Conservation (phyloP, 2,888 invertebrate species). For the Malthinus flaveolus region DNA sequence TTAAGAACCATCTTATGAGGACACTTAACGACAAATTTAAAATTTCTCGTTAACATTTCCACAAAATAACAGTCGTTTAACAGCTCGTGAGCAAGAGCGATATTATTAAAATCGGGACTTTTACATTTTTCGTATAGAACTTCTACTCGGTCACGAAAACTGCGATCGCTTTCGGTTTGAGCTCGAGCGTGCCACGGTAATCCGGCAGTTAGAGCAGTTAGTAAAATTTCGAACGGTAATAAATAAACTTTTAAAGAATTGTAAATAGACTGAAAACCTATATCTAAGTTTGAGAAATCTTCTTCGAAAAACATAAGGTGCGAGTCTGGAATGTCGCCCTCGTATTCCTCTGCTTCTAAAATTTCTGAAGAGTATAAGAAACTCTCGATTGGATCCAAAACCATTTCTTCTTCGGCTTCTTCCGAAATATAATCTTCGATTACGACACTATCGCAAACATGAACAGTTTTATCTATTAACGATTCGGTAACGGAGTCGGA, state of each 20-base stretch:
- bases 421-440: conserved; percentile 37
- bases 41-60: conserved; percentile 36
- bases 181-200: conserved; percentile 46
- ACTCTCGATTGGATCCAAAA: background rate
- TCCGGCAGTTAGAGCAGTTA: conserved; percentile 41
- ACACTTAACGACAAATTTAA: conserved; percentile 41
- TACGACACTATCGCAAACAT: conserved; percentile 41
- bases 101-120: conserved; percentile 41
- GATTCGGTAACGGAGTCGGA: conserved; percentile 36
- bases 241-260: conserved; percentile 37
- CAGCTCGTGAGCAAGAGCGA: conserved; percentile 46
- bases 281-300: conserved; percentile 34
- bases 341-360: background rate
- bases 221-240: conserved; percentile 42
- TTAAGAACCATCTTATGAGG: conserved; percentile 34
- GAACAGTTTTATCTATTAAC: conserved; percentile 41
- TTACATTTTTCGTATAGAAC: conserved; percentile 41
- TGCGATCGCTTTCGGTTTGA: conserved; percentile 40
- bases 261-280: conserved; percentile 26
- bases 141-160: conserved; percentile 43
- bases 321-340: too few relatives aligned
- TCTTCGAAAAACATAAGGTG: conserved; percentile 15
- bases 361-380: background rate
- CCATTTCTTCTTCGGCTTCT: background rate
- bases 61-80: conserved; percentile 40